Evolutionary conservation across 2,797 vertebrate species (phyloP).

Genomic region (Apogon hyalosoma): DNA sequence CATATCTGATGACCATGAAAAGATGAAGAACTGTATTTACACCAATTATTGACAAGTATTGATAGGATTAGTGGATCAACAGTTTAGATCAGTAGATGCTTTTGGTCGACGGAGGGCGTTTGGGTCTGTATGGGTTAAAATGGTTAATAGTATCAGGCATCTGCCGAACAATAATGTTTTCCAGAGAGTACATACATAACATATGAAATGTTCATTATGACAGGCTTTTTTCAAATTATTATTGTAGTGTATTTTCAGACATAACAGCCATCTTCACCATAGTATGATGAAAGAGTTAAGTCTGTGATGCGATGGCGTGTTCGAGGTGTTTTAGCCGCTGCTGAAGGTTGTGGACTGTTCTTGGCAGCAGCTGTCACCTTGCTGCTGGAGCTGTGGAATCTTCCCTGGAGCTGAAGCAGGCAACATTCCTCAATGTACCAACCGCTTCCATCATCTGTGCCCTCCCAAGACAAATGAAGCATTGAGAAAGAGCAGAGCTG

Average conservation of each 20-base stretch:
- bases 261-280: slow-evolving; percentile 2
- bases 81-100: too few relatives aligned
- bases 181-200: too few relatives aligned
- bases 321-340: slow-evolving; percentile 53
- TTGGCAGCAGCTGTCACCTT: slow-evolving; percentile 79
- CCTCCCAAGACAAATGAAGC: slow-evolving; percentile 71
- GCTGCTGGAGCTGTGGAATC: slow-evolving; percentile 79
- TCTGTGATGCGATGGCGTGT: slow-evolving; percentile 52
- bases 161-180: too few relatives aligned
- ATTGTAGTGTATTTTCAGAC: too few relatives aligned
- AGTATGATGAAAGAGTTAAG: slow-evolving; percentile 21
- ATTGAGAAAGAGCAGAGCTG: slow-evolving; percentile 70
- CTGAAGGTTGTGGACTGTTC: slow-evolving; percentile 67
- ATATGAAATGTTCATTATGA: not conserved
- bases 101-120: too few relatives aligned
- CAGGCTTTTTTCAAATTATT: too few relatives aligned
- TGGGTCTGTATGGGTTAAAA: too few relatives aligned
- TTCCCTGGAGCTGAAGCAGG: slow-evolving; percentile 75
- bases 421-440: slow-evolving; percentile 75
- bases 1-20: too few relatives aligned
- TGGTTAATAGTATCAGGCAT: too few relatives aligned
- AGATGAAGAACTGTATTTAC: too few relatives aligned
- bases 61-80: too few relatives aligned
- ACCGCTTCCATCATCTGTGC: slow-evolving; percentile 71
- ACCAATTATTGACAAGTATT: too few relatives aligned